Evolutionary conservation across 2,888 invertebrate genomes (phyloP).

Genomic region (Nebria salina): DNA sequence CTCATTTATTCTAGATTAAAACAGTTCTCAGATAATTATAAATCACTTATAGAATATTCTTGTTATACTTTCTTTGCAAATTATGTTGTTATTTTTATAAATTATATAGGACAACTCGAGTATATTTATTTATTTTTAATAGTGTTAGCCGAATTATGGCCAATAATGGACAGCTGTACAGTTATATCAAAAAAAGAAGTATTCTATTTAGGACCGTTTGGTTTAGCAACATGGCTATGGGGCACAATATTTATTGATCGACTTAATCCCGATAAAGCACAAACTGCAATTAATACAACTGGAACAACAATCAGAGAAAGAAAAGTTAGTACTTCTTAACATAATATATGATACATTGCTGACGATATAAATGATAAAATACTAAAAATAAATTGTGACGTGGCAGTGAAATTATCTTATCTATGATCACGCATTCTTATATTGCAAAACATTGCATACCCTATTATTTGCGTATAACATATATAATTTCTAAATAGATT

Average conservation of each 20-base stretch:
- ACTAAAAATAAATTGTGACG: too few species aligned
- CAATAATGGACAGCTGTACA: conserved; percentile 80
- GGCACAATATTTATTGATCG: conserved; percentile 90
- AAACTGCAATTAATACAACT: conserved; percentile 77
- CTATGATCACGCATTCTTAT: too few species aligned
- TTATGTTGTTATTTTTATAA: too few species aligned
- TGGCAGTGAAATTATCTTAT: too few species aligned
- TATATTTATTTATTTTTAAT: conserved; percentile 48
- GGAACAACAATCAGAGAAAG: conserved; percentile 72
- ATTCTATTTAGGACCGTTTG: conserved; percentile 84
- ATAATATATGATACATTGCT: background rate
- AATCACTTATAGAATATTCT: too few species aligned
- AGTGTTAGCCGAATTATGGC: conserved; percentile 85
- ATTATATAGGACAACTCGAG: too few species aligned
- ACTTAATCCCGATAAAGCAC: conserved; percentile 75
- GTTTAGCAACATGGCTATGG: conserved; percentile 86
- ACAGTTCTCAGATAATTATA: too few species aligned
- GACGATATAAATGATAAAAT: too few species aligned
- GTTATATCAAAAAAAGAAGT: conserved; percentile 87
- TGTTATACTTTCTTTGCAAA: too few species aligned
- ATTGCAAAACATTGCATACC: too few species aligned
- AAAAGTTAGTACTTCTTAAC: conserved; percentile 63
- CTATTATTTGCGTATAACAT: too few species aligned
- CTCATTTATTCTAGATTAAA: conserved; percentile 1
- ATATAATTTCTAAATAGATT: too few species aligned